Evolutionary conservation across 2,113 vertebrate species (phyloP).

Genomic region (Cyanoliseus patagonus): DNA sequence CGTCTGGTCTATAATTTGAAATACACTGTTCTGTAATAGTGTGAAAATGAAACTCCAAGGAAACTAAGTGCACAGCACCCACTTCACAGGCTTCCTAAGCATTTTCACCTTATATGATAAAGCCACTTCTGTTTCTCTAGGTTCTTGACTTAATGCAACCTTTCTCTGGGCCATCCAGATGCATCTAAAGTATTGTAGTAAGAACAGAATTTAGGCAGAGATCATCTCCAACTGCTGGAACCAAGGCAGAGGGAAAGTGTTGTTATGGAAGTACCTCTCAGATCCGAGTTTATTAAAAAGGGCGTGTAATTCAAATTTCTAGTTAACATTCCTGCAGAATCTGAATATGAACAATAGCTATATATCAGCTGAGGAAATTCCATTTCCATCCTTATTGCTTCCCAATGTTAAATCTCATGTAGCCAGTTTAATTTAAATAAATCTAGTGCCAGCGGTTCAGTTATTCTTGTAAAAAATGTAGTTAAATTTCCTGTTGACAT

Average conservation of each 20-base stretch:
- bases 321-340: background rate
- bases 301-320: slow-evolving; percentile 3
- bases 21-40: background rate
- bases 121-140: background rate
- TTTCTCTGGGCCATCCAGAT: background rate
- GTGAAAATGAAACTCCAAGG: background rate
- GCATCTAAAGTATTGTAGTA: background rate
- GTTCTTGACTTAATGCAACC: background rate
- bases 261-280: background rate
- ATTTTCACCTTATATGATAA: background rate
- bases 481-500: background rate
- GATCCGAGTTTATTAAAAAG: background rate
- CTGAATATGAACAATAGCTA: background rate
- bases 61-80: background rate
- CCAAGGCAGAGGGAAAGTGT: background rate
- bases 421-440: slow-evolving; percentile 15
- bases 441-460: background rate
- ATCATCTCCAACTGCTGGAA: background rate
- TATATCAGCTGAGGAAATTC: background rate
- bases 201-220: background rate
- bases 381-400: background rate
- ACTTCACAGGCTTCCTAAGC: background rate
- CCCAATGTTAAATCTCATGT: background rate
- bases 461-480: background rate
- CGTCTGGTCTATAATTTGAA: background rate